These are phyloP conservation scores for Heliangelus exortis DNA, from an alignment of 2,797 vertebrate genomes.

Conservation along the genomic window DNA sequence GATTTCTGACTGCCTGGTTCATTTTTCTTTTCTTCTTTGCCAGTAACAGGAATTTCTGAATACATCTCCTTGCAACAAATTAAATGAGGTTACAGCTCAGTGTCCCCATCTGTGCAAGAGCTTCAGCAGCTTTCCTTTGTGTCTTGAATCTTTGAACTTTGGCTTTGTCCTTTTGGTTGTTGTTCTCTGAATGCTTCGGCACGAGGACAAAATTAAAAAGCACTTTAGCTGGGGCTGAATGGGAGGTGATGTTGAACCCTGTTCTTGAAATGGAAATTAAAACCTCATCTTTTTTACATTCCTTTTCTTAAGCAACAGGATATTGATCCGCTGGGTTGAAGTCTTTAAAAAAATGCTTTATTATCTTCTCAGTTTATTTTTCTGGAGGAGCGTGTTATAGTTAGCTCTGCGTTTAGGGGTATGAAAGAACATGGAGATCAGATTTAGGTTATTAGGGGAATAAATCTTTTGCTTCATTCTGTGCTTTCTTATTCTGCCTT, in stretches of 20 bases:
- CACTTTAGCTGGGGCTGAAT: conserved; percentile 39
- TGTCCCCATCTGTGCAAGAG: neutral
- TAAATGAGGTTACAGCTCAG: conserved; percentile 61
- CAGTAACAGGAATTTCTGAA: conserved; percentile 53
- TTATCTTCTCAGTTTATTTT: conserved; percentile 42
- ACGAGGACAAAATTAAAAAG: conserved; percentile 39
- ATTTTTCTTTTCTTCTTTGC: conserved; percentile 4
- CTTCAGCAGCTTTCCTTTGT: conserved; percentile 36
- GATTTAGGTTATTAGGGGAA: conserved; percentile 39
- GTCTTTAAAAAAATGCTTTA: neutral
- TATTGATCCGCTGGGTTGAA: conserved; percentile 50
- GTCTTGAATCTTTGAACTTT: conserved; percentile 47
- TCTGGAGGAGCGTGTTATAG: neutral
- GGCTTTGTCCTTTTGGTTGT: conserved; percentile 16
- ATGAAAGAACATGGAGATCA: conserved; percentile 37
- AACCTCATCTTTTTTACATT: conserved; percentile 35
- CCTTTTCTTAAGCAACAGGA: conserved; percentile 52
- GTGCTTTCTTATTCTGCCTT: conserved; percentile 21
- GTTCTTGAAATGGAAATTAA: conserved; percentile 63
- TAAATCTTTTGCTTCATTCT: conserved; percentile 46
- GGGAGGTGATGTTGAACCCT: conserved; percentile 34
- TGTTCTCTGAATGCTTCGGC: conserved; percentile 35
- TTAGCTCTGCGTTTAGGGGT: neutral
- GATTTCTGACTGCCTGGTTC: conserved; percentile 43
- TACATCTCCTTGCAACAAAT: conserved; percentile 52